Conservation (phyloP, 2,113 vertebrate genomes). For the Phycodurus eques region DNA sequence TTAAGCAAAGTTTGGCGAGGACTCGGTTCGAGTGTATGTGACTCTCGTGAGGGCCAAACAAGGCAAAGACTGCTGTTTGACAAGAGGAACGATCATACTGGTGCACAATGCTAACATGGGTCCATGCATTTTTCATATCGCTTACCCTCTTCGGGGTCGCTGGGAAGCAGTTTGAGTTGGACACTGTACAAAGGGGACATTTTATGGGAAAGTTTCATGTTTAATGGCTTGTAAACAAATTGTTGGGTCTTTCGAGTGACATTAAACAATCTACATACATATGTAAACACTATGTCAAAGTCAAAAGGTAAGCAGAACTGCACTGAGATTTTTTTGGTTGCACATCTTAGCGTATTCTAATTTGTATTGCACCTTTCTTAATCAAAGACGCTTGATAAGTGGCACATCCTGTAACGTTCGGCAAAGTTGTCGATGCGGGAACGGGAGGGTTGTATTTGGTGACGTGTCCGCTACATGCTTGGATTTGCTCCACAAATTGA, state of each 20-base stretch:
- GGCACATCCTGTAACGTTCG: no score
- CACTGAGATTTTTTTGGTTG: background rate
- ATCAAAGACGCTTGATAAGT: no score
- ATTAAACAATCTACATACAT: background rate
- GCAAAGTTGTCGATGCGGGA: no score
- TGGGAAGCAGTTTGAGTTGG: background rate
- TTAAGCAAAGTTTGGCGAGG: slow-evolving; percentile 2
- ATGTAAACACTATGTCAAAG: no score
- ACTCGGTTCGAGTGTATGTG: background rate
- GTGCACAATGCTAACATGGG: background rate
- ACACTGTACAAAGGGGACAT: background rate
- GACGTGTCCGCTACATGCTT: no score
- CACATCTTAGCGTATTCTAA: no score
- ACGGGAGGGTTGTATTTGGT: no score
- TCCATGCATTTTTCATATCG: background rate
- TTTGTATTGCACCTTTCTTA: no score
- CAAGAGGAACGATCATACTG: background rate
- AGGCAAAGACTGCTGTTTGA: slow-evolving; percentile 2
- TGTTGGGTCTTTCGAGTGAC: background rate
- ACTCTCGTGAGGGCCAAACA: background rate
- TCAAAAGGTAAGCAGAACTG: background rate
- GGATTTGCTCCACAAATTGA: no score
- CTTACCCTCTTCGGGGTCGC: background rate
- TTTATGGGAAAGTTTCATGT: background rate
- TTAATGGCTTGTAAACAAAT: background rate